Base-by-base conservation (phyloP, 2,113 vertebrate species). In the Tragelaphus strepsiceros region DNA sequence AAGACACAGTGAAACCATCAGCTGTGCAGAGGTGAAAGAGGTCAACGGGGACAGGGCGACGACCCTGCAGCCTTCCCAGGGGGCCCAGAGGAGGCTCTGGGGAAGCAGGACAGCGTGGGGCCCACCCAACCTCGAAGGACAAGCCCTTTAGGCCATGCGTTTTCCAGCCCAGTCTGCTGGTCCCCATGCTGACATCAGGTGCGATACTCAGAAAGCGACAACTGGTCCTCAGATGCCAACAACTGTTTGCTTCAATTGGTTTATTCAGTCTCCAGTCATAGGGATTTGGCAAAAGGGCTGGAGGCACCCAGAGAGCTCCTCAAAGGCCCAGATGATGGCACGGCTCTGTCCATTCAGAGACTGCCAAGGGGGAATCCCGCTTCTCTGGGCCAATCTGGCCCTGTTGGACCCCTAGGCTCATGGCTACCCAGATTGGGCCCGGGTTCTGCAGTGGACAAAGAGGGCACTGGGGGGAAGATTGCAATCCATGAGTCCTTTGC, bases 181-280 rank as follows among this genome's bases (percentile, higher is more conserved):
- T 26, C 22, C 74, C 71, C 74, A 78, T 3, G 7, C 6, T 15
- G 24, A 78, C 24, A 4, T 46, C 74, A 46, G 39, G 39, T 6
- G 6, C 6, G 0, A 28, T 4, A 16, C 24, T 7, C 74, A 46
- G 24, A 7, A 9, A 46, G 39, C 13, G 0, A 46, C 74, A 28
- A 13, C 22, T 46, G 39, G 13, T 46, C 39, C 74, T 8, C 74
- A 78, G 22, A 15, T 26, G 39, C 74, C 39, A 4, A 26, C 11
- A 26, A 46, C 22, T 43, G 24, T 28, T 16, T 46, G 12, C 39
- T 78, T 46, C 74, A 46, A 8, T 8, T 43, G 74, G 74, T 22
- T 78, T 26, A 26, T 46, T 43, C 39, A 46, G 74, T 43, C 13
- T 15, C 24, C 39, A 15, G 39, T 43, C 22, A 28, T 7, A 78